These are phyloP conservation scores for Celastrina argiolus DNA, from an alignment of 2,888 invertebrate genomes.

Conservation along the genomic window DNA sequence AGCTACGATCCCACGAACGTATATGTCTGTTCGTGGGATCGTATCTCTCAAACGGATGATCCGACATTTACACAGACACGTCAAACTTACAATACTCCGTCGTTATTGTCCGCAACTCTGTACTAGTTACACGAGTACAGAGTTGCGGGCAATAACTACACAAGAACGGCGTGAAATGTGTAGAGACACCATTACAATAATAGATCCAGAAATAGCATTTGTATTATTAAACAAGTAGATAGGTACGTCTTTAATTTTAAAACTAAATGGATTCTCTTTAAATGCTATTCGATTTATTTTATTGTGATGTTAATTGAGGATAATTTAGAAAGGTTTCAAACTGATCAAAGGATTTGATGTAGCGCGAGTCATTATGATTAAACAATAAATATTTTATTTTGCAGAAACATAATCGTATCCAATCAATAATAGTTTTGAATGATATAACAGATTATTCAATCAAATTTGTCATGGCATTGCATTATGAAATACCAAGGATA, in stretches of 20 bases:
- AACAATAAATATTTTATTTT: neutral
- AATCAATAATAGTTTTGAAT: constrained; percentile 6
- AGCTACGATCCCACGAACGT: too few relatives aligned
- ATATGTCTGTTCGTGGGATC: too few relatives aligned
- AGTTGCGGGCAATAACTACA: too few relatives aligned
- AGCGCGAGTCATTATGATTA: neutral
- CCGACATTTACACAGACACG: too few relatives aligned
- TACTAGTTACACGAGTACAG: too few relatives aligned
- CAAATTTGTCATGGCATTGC: constrained; percentile 15
- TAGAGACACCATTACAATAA: neutral
- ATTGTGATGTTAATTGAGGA: neutral
- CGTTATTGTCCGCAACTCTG: too few relatives aligned
- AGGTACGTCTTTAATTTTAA: neutral
- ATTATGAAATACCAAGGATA: constrained; percentile 11
- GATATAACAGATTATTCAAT: constrained; percentile 9
- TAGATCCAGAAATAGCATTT: neutral
- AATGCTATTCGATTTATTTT: neutral
- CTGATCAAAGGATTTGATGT: neutral
- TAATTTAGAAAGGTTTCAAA: neutral
- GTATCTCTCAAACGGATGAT: too few relatives aligned
- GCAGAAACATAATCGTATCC: constrained; percentile 1
- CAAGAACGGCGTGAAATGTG: too few relatives aligned
- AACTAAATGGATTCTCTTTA: neutral
- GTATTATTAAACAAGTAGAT: neutral
- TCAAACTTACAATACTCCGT: too few relatives aligned